Evolutionary conservation across 2,888 invertebrate genomes (phyloP).

Genomic region (Nomada ferruginata): DNA sequence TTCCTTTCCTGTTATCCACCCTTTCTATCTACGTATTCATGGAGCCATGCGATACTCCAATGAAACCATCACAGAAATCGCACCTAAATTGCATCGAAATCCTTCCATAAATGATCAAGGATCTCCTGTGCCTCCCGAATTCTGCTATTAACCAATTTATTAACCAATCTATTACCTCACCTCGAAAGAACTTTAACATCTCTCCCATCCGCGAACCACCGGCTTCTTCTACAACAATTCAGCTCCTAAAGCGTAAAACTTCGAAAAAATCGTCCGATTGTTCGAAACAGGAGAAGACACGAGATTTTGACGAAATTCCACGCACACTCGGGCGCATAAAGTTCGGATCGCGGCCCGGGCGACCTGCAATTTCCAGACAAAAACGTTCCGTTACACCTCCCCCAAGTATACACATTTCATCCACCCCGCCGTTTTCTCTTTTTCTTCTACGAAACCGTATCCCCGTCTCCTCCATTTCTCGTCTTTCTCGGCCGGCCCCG

Average conservation of each 20-base stretch:
- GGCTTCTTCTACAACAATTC: not conserved
- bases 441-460: slow-evolving; percentile 23
- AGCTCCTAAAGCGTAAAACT: not conserved
- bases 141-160: too few relatives aligned
- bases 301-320: slow-evolving; percentile 18
- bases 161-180: too few relatives aligned
- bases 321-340: slow-evolving; percentile 5
- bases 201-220: not conserved
- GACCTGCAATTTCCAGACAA: slow-evolving; percentile 49
- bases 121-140: too few relatives aligned
- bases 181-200: not conserved
- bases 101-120: not conserved
- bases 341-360: slow-evolving; percentile 10
- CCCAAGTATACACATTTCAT: slow-evolving; percentile 30
- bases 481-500: slow-evolving; percentile 7
- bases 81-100: too few relatives aligned
- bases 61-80: not conserved
- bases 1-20: not conserved
- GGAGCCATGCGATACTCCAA: not conserved
- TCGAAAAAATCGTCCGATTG: not conserved
- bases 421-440: slow-evolving; percentile 5
- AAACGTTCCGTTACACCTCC: slow-evolving; percentile 51
- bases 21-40: slow-evolving; percentile 8
- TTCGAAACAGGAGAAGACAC: not conserved
- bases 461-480: not conserved